Conservation (phyloP, 2,888 invertebrate species). For the Erebia ligea region DNA sequence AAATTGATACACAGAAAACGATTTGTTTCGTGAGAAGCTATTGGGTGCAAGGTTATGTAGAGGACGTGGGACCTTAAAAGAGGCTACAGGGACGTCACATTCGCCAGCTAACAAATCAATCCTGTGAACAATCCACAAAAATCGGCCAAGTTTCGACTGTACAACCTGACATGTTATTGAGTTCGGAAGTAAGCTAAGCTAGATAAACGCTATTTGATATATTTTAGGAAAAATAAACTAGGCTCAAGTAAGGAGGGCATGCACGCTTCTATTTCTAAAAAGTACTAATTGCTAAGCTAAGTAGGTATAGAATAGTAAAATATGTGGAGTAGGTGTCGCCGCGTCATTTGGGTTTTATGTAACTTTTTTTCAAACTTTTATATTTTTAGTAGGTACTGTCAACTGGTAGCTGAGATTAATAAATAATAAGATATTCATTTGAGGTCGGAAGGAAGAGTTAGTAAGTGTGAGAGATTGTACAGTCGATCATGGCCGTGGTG, state of each 20-base stretch:
- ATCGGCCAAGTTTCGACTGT: constrained; percentile 68
- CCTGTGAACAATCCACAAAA: constrained; percentile 67
- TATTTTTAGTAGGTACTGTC: neutral
- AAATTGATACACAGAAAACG: constrained; percentile 49
- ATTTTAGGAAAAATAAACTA: constrained; percentile 10
- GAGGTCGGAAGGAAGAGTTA: neutral
- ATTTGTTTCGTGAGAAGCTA: constrained; percentile 71
- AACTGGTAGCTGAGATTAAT: neutral
- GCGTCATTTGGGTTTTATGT: neutral
- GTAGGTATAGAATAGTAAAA: neutral
- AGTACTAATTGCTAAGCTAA: constrained; percentile 10
- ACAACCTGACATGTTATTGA: constrained; percentile 59
- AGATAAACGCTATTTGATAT: neutral
- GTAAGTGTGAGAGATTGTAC: constrained; percentile 61
- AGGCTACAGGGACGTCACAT: constrained; percentile 79
- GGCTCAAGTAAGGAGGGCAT: constrained; percentile 3
- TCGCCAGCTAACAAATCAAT: constrained; percentile 77
- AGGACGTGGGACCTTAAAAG: constrained; percentile 68
- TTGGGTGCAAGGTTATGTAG: constrained; percentile 65
- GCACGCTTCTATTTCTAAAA: constrained; percentile 33
- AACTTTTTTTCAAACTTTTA: neutral
- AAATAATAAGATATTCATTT: neutral
- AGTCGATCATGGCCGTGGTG: constrained; percentile 64
- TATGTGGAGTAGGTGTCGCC: neutral
- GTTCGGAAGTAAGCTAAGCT: neutral